phyloP scores from a whole-genome alignment of 2,113 vertebrate genomes.

The Anhinga rufa region DNA sequence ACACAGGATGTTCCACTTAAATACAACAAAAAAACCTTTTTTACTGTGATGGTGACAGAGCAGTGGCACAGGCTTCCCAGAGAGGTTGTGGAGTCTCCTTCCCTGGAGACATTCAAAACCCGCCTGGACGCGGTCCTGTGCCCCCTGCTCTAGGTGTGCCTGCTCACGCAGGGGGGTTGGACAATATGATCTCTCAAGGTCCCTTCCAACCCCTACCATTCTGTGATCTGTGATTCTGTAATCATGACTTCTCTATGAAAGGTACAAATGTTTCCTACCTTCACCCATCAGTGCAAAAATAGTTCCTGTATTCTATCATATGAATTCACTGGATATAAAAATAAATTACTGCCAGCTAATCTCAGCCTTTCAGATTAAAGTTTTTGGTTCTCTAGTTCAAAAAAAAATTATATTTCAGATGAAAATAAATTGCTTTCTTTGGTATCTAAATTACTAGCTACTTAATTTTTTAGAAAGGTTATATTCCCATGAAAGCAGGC shows the following conservation, averaged over 20 bases:
- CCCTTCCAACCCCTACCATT: too few relatives aligned
- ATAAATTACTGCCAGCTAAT: not conserved
- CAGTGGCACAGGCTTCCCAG: too few relatives aligned
- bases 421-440: not conserved
- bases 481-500: not conserved
- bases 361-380: not conserved
- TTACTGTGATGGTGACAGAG: too few relatives aligned
- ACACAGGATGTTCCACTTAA: too few relatives aligned
- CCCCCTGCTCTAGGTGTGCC: too few relatives aligned
- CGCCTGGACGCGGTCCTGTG: too few relatives aligned
- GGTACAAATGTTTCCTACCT: not conserved
- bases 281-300: not conserved
- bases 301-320: not conserved
- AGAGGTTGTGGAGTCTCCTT: too few relatives aligned
- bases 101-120: too few relatives aligned
- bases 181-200: too few relatives aligned
- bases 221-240: not conserved
- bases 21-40: too few relatives aligned
- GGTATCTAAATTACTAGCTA: not conserved
- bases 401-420: not conserved
- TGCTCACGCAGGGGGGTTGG: too few relatives aligned
- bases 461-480: not conserved
- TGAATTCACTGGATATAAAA: not conserved
- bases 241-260: not conserved
- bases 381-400: not conserved